phyloP scores from a whole-genome alignment of 2,797 vertebrate genomes.

The Sciurus vulgaris region DNA sequence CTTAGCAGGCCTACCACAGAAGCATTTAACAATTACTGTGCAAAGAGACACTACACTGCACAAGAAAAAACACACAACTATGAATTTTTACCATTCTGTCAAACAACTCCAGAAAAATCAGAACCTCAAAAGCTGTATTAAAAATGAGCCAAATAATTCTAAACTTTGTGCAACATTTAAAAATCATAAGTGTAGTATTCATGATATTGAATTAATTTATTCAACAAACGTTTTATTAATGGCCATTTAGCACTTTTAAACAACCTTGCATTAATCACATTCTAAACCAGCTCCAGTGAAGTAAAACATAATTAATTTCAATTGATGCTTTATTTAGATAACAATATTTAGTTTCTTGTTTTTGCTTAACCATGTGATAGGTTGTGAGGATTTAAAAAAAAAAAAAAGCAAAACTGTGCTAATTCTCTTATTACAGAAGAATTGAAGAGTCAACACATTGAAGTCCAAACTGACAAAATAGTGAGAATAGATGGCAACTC shows the following conservation, averaged over 20 bases:
- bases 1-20: not conserved
- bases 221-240: slow-evolving; percentile 63
- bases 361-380: slow-evolving; percentile 11
- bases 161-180: not conserved
- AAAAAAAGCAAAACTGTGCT: not conserved
- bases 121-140: not conserved
- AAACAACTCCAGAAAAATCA: not conserved
- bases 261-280: slow-evolving; percentile 46
- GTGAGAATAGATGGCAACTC: not conserved
- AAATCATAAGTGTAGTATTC: not conserved
- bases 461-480: slow-evolving; percentile 28
- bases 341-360: slow-evolving; percentile 57
- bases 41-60: not conserved
- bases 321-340: slow-evolving; percentile 57
- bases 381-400: not conserved
- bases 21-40: not conserved
- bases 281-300: slow-evolving; percentile 24
- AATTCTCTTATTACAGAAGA: slow-evolving; percentile 55
- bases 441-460: not conserved
- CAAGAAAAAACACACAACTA: not conserved
- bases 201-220: slow-evolving; percentile 47
- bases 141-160: not conserved
- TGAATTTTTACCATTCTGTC: not conserved
- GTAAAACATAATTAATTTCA: slow-evolving; percentile 53
- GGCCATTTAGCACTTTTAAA: slow-evolving; percentile 40